Evolutionary conservation across 1,140 invertebrate species (phyloP).

Genomic region (Acromyrmex echinatior): DNA sequence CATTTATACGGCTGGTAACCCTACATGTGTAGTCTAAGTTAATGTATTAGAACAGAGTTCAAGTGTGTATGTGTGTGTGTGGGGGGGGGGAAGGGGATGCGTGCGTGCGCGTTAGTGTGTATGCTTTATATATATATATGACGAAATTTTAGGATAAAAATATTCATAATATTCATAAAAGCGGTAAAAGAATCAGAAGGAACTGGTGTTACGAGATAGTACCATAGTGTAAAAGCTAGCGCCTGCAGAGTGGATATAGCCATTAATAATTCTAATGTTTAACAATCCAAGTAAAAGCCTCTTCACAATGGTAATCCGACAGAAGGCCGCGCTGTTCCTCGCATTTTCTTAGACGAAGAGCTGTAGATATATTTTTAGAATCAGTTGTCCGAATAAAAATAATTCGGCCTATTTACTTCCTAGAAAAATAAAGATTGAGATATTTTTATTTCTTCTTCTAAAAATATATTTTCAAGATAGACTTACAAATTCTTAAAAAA

Average conservation of each 20-base stretch:
- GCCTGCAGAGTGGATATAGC: conserved; percentile 13
- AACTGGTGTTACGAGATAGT: not conserved
- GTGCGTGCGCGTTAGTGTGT: no score
- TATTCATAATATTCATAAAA: conserved; percentile 49
- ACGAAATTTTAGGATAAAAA: not conserved
- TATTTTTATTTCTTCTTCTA: not conserved
- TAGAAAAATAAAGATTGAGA: not conserved
- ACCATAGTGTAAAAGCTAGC: conserved; percentile 12
- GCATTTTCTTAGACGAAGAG: not conserved
- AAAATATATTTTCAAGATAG: not conserved
- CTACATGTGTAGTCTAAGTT: not conserved
- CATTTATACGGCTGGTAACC: no score
- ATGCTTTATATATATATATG: no score
- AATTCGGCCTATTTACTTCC: not conserved
- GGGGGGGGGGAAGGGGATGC: no score
- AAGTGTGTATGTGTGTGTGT: not conserved
- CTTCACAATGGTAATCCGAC: conserved; percentile 8
- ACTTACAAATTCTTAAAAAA: not conserved
- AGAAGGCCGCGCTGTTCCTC: not conserved
- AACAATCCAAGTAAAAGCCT: conserved; percentile 54
- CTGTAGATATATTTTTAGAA: not conserved
- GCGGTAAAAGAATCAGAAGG: not conserved
- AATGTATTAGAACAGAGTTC: conserved; percentile 2
- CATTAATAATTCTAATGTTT: conserved; percentile 56
- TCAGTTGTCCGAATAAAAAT: not conserved